Conservation (phyloP, 2,888 invertebrate species). For the Patella ulyssiponensis region DNA sequence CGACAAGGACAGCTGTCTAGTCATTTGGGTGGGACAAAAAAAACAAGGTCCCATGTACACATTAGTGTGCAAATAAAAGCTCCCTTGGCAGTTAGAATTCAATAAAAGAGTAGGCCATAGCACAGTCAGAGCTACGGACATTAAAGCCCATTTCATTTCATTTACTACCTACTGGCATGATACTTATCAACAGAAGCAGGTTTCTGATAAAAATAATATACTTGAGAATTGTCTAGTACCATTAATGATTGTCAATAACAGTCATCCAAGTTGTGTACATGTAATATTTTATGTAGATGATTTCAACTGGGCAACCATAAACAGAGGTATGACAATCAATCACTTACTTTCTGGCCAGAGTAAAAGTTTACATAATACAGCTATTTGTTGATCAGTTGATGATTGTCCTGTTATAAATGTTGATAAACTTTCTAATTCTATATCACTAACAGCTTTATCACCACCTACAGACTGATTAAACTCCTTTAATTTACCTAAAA, state of each 20-base stretch:
- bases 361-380: slow-evolving; percentile 78
- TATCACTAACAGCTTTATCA: slow-evolving; percentile 75
- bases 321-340: neutral
- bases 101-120: too few species aligned
- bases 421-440: slow-evolving; percentile 74
- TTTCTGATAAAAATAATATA: neutral
- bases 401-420: slow-evolving; percentile 66
- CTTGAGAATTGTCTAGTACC: neutral
- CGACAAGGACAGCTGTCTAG: too few species aligned
- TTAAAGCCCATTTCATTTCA: too few species aligned
- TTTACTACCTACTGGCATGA: too few species aligned
- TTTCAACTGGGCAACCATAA: too few species aligned
- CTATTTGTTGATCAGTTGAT: slow-evolving; percentile 73
- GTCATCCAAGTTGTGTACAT: neutral
- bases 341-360: slow-evolving; percentile 82
- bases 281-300: too few species aligned
- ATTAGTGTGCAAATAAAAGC: too few species aligned
- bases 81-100: too few species aligned
- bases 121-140: too few species aligned
- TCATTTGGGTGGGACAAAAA: too few species aligned
- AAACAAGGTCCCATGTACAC: too few species aligned
- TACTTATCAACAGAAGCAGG: too few species aligned
- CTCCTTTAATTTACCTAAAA: slow-evolving; percentile 64
- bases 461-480: slow-evolving; percentile 59
- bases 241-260: neutral